Base-by-base conservation (phyloP, 35 echinoderm and acorn worm genomes). In the Chiridota heheva region DNA sequence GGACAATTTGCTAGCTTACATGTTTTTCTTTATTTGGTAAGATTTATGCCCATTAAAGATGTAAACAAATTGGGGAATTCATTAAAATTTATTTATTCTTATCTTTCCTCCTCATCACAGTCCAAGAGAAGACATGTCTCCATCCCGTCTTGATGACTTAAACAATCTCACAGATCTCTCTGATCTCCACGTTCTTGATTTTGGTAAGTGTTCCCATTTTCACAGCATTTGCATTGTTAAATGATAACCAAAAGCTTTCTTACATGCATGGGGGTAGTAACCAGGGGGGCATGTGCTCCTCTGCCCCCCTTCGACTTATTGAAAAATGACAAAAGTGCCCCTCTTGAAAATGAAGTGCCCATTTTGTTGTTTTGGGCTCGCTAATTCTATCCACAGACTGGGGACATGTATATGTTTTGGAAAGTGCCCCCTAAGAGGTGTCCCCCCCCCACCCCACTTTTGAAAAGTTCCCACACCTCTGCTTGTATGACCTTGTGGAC, bases 151-250 rank as follows among this genome's bases (percentile, higher is more conserved):
- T 4, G 24, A 27, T 53, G 58, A 75, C 44, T 58, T 41, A 57
- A 80, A 83, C 22, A 93, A 78, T 44, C 62, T 93, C 0, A 70
- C 83, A 49, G 90, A 93, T 59, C 77, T 93, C 6, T 78, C 84
- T 78, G 90, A 93, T 59, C 63, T 93, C 55, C 78, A 83, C 40
- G 79, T 81, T 18, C 79, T 93, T 34, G 90, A 93, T 70, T 88
- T 94, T 84, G 86, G 85, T 94, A 77, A 92, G 83, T 63, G 39
- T 15, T 0, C 22, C 24, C 76, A 22, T 34, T 7, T 24, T 1
- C 22, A 24, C 31, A 28, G 29, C 17, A 36, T 58, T 18, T 22
- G 33, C 15, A 29, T 6, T 4, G 16, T 10, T 26, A 1, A 8
- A 22, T 15, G 17, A 16, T 3, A 63, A 36, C 39, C n/a, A n/a